These are phyloP conservation scores for Uria aalge DNA, from an alignment of 2,113 vertebrate genomes.

Conservation along the genomic window DNA sequence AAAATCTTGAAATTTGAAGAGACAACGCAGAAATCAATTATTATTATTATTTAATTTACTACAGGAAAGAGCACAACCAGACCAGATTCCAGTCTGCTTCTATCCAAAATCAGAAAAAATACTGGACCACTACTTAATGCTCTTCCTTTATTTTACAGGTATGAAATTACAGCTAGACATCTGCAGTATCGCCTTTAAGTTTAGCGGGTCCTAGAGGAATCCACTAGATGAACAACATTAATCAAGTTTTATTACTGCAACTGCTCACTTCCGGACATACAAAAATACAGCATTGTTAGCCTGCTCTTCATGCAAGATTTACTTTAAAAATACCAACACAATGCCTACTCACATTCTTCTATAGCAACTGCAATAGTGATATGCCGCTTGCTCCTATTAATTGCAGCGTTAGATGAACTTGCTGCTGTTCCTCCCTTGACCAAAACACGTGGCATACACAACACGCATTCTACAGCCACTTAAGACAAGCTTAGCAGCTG, in stretches of 20 bases:
- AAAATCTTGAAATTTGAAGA: not conserved
- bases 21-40: not conserved
- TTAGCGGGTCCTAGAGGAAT: not conserved
- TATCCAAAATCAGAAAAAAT: not conserved
- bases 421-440: not conserved
- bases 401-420: not conserved
- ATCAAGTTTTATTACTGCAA: not conserved
- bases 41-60: not conserved
- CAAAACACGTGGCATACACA: not conserved
- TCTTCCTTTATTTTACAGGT: not conserved
- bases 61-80: not conserved
- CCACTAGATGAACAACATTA: not conserved
- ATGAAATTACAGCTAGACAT: not conserved
- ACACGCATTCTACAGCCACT: slow-evolving; percentile 39
- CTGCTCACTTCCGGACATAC: not conserved
- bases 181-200: not conserved
- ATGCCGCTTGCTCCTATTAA: not conserved
- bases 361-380: slow-evolving; percentile 15
- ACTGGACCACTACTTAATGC: not conserved
- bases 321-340: slow-evolving; percentile 65
- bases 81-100: not conserved
- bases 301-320: slow-evolving; percentile 47
- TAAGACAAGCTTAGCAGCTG: slow-evolving; percentile 58
- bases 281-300: not conserved
- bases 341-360: slow-evolving; percentile 53